These are phyloP conservation scores for Drosophila paracracens DNA, from an alignment of 2,888 invertebrate species.

Conservation along the genomic window DNA sequence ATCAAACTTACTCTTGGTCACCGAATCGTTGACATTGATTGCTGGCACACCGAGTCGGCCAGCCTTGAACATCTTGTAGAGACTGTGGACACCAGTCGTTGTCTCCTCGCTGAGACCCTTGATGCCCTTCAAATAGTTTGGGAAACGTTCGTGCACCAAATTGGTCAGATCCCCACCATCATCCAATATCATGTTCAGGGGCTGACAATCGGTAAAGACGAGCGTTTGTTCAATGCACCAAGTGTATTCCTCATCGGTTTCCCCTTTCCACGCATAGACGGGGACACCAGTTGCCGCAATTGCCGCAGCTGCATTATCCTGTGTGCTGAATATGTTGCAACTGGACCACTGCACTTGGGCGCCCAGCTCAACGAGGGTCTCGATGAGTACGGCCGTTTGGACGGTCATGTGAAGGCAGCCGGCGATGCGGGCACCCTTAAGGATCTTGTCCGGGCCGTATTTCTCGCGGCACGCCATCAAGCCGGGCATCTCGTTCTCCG, in stretches of 20 bases:
- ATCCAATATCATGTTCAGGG: slow-evolving; percentile 98
- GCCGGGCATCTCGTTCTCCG: slow-evolving; percentile 99
- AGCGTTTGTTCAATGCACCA: slow-evolving; percentile 99
- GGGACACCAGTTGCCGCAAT: slow-evolving; percentile 97
- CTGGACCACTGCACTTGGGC: slow-evolving; percentile 99
- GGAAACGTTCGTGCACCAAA: slow-evolving; percentile 96
- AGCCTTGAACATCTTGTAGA: slow-evolving; percentile 97
- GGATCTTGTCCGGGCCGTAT: slow-evolving; percentile 93
- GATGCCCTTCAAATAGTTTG: slow-evolving; percentile 92
- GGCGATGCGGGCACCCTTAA: slow-evolving; percentile 97
- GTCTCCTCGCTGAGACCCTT: slow-evolving; percentile 98
- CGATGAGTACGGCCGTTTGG: slow-evolving; percentile 99
- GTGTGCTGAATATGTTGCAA: slow-evolving; percentile 99
- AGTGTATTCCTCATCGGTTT: slow-evolving; percentile 98
- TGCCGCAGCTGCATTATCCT: slow-evolving; percentile 99
- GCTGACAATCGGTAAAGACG: slow-evolving; percentile 89
- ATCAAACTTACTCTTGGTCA: slow-evolving; percentile 99
- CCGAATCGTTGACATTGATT: slow-evolving; percentile 99
- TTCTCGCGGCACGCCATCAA: slow-evolving; percentile 96
- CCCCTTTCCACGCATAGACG: slow-evolving; percentile 99
- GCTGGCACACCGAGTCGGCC: slow-evolving; percentile 96
- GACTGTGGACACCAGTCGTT: slow-evolving; percentile 99
- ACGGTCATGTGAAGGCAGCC: slow-evolving; percentile 99
- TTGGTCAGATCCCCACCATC: slow-evolving; percentile 99
- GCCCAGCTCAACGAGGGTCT: slow-evolving; percentile 97